Conservation (phyloP, 2,113 vertebrate genomes). For the Pseudorectes ferrugineus region DNA sequence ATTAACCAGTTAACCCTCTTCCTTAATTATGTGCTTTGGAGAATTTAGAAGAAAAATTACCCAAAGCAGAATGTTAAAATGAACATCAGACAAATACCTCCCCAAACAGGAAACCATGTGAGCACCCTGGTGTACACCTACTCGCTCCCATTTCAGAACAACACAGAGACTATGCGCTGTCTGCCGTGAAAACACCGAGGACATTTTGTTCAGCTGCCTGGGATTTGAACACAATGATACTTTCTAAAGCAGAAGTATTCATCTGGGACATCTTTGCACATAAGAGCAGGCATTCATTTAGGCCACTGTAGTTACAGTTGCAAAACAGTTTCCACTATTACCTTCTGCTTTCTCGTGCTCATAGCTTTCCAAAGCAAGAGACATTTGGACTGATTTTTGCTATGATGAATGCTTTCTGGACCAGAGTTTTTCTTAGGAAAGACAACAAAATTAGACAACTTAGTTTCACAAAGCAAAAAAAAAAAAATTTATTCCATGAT, state of each 20-base stretch:
- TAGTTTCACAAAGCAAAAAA: neutral
- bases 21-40: slow-evolving; percentile 37
- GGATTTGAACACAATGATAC: neutral
- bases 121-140: slow-evolving; percentile 11
- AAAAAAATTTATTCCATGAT: neutral
- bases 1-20: slow-evolving; percentile 21
- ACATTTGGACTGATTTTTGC: neutral
- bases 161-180: neutral
- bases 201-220: slow-evolving; percentile 45
- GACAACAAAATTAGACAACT: neutral
- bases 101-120: slow-evolving; percentile 39
- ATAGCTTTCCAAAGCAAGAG: neutral
- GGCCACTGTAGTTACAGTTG: slow-evolving; percentile 31
- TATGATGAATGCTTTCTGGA: neutral
- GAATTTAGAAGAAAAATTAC: slow-evolving; percentile 29
- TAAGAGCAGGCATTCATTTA: slow-evolving; percentile 30
- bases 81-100: slow-evolving; percentile 1
- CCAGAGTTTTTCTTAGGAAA: neutral
- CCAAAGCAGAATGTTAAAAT: neutral
- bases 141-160: neutral
- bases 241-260: slow-evolving; percentile 28
- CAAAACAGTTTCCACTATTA: slow-evolving; percentile 55
- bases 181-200: neutral
- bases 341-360: neutral
- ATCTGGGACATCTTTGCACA: slow-evolving; percentile 34